Conservation (phyloP, 2,113 vertebrate species). For the Bufo bufo region DNA sequence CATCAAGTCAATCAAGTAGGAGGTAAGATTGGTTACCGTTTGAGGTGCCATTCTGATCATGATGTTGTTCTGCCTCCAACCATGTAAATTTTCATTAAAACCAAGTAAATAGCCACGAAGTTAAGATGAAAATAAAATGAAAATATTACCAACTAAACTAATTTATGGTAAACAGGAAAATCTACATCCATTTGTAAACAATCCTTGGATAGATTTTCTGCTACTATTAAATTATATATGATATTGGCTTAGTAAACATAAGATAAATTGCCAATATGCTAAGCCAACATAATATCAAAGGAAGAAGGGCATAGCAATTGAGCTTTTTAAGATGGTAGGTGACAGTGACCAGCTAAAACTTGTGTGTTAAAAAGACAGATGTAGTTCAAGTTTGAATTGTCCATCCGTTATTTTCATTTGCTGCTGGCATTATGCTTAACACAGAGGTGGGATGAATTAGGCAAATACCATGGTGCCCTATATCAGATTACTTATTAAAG, state of each 20-base stretch:
- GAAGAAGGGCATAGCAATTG: neutral
- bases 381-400: neutral
- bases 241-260: neutral
- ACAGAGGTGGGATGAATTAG: neutral
- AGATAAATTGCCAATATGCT: neutral
- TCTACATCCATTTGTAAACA: too few relatives aligned
- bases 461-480: neutral
- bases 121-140: neutral
- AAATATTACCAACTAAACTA: neutral
- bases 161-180: neutral
- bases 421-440: neutral
- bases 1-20: constrained; percentile 46
- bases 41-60: constrained; percentile 45
- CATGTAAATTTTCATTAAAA: neutral
- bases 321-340: neutral
- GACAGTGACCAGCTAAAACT: neutral
- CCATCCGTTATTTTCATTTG: neutral
- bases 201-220: neutral
- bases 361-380: neutral
- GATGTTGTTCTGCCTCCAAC: constrained; percentile 45
- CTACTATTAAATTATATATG: too few relatives aligned
- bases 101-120: neutral
- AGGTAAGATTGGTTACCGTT: constrained; percentile 50
- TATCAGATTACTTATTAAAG: too few relatives aligned
- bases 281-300: neutral